These are phyloP conservation scores for Pelodytes ibericus DNA, from an alignment of 2,797 vertebrate species.

Conservation along the genomic window DNA sequence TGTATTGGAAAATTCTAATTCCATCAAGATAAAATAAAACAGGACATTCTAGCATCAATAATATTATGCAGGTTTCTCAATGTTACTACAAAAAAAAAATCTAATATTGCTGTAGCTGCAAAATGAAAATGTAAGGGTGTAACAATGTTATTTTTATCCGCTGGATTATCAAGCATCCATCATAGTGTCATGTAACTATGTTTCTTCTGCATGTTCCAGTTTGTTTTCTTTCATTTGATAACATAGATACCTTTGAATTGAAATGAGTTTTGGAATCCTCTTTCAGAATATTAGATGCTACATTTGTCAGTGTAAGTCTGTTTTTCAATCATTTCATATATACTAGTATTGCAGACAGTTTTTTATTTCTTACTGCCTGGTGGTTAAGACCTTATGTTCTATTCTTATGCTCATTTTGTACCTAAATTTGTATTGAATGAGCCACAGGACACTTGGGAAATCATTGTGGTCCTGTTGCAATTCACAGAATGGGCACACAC, in stretches of 20 bases:
- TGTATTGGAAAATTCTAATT: background rate
- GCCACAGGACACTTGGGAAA: constrained; percentile 37
- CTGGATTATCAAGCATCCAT: constrained; percentile 48
- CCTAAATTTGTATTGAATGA: constrained; percentile 17
- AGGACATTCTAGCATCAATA: constrained; percentile 9
- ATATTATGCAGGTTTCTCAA: background rate
- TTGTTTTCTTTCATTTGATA: constrained; percentile 49
- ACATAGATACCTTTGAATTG: constrained; percentile 37
- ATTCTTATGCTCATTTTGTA: constrained; percentile 2
- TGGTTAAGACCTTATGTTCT: constrained; percentile 10
- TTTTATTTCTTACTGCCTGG: background rate
- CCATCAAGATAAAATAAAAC: background rate
- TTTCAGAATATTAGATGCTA: constrained; percentile 13
- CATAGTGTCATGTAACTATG: constrained; percentile 47
- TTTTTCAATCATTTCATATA: constrained; percentile 25
- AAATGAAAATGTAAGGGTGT: constrained; percentile 18
- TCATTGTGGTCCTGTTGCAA: constrained; percentile 27
- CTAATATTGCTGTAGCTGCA: constrained; percentile 14
- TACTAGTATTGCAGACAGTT: background rate
- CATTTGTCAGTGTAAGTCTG: constrained; percentile 11
- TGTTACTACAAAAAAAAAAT: constrained; percentile 8
- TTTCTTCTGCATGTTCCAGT: constrained; percentile 41
- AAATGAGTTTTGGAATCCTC: constrained; percentile 14
- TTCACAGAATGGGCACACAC: constrained; percentile 37
- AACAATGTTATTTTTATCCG: constrained; percentile 49